Conservation (phyloP, 2,888 invertebrate genomes). For the Sabellastarte sp. region DNA sequence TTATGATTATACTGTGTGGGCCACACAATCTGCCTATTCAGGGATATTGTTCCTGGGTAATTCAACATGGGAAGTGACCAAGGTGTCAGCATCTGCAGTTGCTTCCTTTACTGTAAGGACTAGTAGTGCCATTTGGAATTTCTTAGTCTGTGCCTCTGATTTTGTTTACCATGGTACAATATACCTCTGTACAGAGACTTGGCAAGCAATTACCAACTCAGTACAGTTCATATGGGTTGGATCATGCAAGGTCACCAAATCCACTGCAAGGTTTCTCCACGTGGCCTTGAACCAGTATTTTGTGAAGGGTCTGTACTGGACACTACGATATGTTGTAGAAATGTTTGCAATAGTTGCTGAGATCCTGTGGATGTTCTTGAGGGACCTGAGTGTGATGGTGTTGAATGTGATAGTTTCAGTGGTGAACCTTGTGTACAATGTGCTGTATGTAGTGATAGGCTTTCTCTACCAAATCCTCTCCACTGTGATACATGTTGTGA, state of each 20-base stretch:
- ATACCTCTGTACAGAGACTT: background rate
- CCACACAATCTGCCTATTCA: background rate
- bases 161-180: background rate
- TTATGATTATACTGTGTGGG: background rate
- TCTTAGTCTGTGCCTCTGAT: background rate
- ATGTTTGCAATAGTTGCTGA: constrained; percentile 12
- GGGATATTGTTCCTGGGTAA: background rate
- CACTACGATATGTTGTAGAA: background rate
- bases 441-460: constrained; percentile 21
- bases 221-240: constrained; percentile 6
- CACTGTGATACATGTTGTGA: constrained; percentile 14
- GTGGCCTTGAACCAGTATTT: constrained; percentile 20
- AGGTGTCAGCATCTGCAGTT: background rate
- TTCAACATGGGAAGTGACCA: constrained; percentile 7
- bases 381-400: constrained; percentile 20
- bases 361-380: constrained; percentile 23
- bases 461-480: constrained; percentile 21
- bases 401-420: constrained; percentile 16
- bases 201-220: background rate
- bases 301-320: constrained; percentile 10
- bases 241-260: constrained; percentile 7
- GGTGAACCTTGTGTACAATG: constrained; percentile 20
- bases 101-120: background rate
- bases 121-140: background rate
- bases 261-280: constrained; percentile 13